phyloP scores from a whole-genome alignment of 2,888 invertebrate genomes.

The Ecdyonurus torrentis region DNA sequence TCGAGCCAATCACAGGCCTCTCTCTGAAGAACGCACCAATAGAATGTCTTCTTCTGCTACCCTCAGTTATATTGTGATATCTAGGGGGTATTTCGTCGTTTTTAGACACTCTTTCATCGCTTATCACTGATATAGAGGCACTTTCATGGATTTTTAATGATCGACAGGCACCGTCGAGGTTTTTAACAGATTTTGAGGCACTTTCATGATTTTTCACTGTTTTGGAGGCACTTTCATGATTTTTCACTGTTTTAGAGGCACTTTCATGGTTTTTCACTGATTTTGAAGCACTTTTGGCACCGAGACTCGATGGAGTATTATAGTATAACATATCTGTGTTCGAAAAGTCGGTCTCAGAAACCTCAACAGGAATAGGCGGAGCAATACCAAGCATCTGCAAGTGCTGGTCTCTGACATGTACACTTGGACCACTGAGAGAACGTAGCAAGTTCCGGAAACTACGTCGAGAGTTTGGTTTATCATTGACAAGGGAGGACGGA shows the following conservation, averaged over 20 bases:
- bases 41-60: conserved; percentile 36
- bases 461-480: conserved; percentile 22
- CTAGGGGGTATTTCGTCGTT: not conserved
- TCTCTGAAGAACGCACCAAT: conserved; percentile 45
- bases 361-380: conserved; percentile 21
- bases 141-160: too few relatives aligned
- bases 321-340: conserved; percentile 25
- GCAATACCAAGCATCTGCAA: conserved; percentile 16
- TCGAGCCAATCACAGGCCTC: not conserved
- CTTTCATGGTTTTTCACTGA: too few relatives aligned
- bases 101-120: not conserved
- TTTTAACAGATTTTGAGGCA: too few relatives aligned
- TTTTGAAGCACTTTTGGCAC: not conserved
- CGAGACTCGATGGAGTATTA: conserved; percentile 29
- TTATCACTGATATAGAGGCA: too few relatives aligned
- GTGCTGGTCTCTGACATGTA: not conserved
- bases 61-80: conserved; percentile 2
- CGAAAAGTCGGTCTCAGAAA: conserved; percentile 12
- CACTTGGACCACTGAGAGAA: conserved; percentile 34
- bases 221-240: not conserved
- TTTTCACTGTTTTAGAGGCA: too few relatives aligned
- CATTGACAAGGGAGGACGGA: not conserved
- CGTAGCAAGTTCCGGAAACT: conserved; percentile 41
- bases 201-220: too few relatives aligned
- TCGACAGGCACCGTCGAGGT: not conserved